Conservation (phyloP, 2,113 vertebrate genomes). For the Nycticorax nycticorax region DNA sequence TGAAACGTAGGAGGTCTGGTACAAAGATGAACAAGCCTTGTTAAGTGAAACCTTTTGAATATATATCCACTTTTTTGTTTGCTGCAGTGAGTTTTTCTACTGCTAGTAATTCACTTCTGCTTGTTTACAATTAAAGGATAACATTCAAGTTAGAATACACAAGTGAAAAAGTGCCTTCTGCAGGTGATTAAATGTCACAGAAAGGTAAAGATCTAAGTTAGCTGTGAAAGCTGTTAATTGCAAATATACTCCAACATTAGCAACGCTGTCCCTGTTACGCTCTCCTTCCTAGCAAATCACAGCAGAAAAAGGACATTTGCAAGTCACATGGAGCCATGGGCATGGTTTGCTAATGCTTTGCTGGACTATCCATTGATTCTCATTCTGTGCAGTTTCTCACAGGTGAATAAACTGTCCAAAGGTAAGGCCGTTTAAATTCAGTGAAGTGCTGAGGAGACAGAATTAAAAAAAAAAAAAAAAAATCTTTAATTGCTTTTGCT, state of each 20-base stretch:
- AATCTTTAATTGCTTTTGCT: background rate
- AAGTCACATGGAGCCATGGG: background rate
- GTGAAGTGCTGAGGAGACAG: background rate
- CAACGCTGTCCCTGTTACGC: background rate
- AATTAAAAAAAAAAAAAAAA: background rate
- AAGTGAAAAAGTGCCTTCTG: conserved; percentile 61
- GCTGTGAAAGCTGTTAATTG: conserved; percentile 43
- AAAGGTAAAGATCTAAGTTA: conserved; percentile 6
- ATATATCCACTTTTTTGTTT: conserved; percentile 42
- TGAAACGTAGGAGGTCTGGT: conserved; percentile 32
- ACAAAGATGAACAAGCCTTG: conserved; percentile 15
- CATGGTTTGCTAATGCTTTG: background rate
- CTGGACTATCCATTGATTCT: background rate
- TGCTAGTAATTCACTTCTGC: conserved; percentile 37
- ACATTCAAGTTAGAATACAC: conserved; percentile 34
- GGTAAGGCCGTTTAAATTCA: background rate
- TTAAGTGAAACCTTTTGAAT: conserved; percentile 64
- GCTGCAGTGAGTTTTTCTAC: conserved; percentile 20
- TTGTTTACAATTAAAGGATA: conserved; percentile 71
- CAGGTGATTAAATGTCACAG: conserved; percentile 46
- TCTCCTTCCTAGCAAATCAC: background rate
- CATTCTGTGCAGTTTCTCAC: background rate
- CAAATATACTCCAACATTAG: background rate
- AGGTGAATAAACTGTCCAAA: background rate
- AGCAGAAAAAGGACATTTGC: background rate